phyloP scores from a whole-genome alignment of 2,888 invertebrate species.

The Acronicta alni region DNA sequence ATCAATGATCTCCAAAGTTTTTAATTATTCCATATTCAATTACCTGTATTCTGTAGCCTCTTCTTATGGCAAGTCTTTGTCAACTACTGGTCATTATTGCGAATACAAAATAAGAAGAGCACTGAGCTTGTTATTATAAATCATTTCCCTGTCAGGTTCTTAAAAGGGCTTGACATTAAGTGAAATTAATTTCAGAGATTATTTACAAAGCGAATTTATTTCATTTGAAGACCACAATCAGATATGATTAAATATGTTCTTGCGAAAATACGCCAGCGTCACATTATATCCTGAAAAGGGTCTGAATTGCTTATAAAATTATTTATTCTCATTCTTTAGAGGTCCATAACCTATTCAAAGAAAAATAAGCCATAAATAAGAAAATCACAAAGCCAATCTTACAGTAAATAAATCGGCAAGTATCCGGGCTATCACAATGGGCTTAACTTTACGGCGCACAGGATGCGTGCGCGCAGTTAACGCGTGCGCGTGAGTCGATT shows the following conservation, averaged over 20 bases:
- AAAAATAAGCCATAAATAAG: conserved; percentile 26
- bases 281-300: conserved; percentile 2
- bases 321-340: background rate
- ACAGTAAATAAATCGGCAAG: conserved; percentile 44
- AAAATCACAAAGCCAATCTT: conserved; percentile 20
- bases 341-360: conserved; percentile 6
- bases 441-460: conserved; percentile 44
- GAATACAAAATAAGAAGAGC: conserved; percentile 17
- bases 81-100: conserved; percentile 1
- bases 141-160: conserved; percentile 32
- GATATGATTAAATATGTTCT: conserved; percentile 25
- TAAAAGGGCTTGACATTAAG: conserved; percentile 40
- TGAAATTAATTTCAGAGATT: conserved; percentile 46
- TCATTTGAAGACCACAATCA: conserved; percentile 9
- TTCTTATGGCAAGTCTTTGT: too few relatives aligned
- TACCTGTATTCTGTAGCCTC: too few relatives aligned
- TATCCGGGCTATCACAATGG: conserved; percentile 45
- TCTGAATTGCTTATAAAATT: background rate
- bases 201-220: conserved; percentile 38
- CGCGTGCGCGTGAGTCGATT: conserved; percentile 61
- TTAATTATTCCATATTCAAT: too few relatives aligned
- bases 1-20: too few relatives aligned
- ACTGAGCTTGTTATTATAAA: conserved; percentile 38
- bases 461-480: conserved; percentile 53
- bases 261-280: conserved; percentile 3